Percentiles rank a stretch among this genome's conserved stretches.
Conservation (phyloP, 2,113 vertebrate species). For the Albula goreensis region DNA sequence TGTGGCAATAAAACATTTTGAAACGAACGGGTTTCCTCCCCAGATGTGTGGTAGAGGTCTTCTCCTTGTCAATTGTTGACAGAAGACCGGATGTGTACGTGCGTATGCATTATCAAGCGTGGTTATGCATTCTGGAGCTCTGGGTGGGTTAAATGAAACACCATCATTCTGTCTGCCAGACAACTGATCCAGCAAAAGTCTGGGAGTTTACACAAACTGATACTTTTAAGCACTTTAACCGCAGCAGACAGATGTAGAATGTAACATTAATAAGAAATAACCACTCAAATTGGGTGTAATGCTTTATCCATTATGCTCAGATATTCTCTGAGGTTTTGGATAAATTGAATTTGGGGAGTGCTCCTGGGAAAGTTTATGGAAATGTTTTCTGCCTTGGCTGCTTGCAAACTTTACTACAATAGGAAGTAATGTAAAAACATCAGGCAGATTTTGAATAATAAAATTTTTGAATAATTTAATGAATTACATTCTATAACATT, state of each 20-base stretch:
- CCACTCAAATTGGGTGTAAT: background rate
- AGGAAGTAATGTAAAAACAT: background rate
- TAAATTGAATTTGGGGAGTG: background rate
- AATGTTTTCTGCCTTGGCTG: too few relatives aligned
- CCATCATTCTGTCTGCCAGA: background rate
- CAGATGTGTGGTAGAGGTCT: background rate
- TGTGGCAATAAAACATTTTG: background rate
- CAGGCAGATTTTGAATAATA: background rate
- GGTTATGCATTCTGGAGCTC: background rate
- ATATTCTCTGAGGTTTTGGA: background rate
- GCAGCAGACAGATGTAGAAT: background rate
- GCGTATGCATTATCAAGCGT: background rate
- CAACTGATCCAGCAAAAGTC: background rate
- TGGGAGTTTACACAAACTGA: background rate
- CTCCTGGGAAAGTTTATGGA: background rate
- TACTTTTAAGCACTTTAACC: background rate
- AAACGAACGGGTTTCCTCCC: background rate
- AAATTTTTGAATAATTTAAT: too few relatives aligned
- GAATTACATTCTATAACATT: too few relatives aligned
- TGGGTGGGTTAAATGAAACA: background rate
- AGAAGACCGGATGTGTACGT: background rate
- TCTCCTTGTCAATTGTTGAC: conserved; percentile 8
- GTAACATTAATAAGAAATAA: background rate
- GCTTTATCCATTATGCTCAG: background rate
- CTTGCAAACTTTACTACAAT: too few relatives aligned